Evolutionary conservation across 2,113 vertebrate genomes (phyloP).

Genomic region (Polyodon spathula): DNA sequence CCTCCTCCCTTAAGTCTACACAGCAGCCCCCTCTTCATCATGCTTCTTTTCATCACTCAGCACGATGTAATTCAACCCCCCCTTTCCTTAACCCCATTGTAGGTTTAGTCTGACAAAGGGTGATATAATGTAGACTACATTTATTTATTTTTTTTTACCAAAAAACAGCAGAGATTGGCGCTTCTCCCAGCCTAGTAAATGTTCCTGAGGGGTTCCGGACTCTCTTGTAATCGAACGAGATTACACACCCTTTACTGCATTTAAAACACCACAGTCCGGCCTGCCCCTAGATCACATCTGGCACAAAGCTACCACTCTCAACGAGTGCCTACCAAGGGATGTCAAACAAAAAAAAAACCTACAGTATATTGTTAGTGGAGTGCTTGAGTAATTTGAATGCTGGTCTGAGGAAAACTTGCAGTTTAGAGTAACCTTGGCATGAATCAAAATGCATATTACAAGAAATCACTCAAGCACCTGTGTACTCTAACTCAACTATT

Average conservation of each 20-base stretch:
- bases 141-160: too few relatives aligned
- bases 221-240: slow-evolving; percentile 1
- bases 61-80: slow-evolving; percentile 37
- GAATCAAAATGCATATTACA: too few relatives aligned
- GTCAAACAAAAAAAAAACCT: too few relatives aligned
- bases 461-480: too few relatives aligned
- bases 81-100: slow-evolving; percentile 31
- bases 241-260: neutral
- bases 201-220: slow-evolving; percentile 30
- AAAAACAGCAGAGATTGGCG: slow-evolving; percentile 34
- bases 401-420: too few relatives aligned
- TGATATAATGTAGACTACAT: slow-evolving; percentile 50
- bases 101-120: slow-evolving; percentile 38
- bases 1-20: slow-evolving; percentile 16
- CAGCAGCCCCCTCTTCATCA: slow-evolving; percentile 19
- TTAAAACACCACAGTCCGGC: neutral
- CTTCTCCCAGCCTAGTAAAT: slow-evolving; percentile 26
- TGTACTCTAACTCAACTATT: too few relatives aligned
- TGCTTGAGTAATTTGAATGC: too few relatives aligned
- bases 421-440: too few relatives aligned
- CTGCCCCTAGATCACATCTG: too few relatives aligned
- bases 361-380: too few relatives aligned
- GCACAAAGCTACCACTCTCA: too few relatives aligned
- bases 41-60: slow-evolving; percentile 27
- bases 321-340: too few relatives aligned